Evolutionary conservation across 2,888 invertebrate species (phyloP).

Genomic region (Dicyrtomina minuta): DNA sequence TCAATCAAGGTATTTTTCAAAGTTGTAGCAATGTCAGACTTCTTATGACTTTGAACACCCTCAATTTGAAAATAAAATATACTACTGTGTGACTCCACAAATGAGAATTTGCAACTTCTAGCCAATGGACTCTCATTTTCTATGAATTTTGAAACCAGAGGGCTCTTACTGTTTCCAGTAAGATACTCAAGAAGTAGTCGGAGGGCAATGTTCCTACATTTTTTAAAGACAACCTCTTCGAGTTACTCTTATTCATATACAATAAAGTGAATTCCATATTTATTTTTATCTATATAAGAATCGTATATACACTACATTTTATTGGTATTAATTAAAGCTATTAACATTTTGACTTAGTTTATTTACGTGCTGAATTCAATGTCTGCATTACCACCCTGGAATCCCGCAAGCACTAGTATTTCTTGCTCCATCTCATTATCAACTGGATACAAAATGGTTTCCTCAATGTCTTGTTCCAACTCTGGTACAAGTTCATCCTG

Average conservation of each 20-base stretch:
- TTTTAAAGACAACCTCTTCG: too few species aligned
- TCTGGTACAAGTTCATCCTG: background rate
- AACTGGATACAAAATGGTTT: background rate
- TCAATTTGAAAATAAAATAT: background rate
- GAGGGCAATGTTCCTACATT: background rate
- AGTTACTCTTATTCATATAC: too few species aligned
- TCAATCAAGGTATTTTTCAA: background rate
- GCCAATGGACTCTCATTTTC: background rate
- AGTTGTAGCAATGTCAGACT: background rate
- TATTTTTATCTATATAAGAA: background rate
- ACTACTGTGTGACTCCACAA: background rate
- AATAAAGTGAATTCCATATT: background rate
- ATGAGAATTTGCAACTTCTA: background rate
- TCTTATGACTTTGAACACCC: background rate
- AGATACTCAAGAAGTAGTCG: background rate
- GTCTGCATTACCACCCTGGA: background rate
- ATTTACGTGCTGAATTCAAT: background rate
- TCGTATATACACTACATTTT: background rate
- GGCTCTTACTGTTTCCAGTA: background rate
- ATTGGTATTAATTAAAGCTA: background rate
- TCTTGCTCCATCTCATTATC: background rate
- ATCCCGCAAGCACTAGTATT: background rate
- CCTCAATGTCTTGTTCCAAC: background rate
- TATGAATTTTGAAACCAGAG: background rate
- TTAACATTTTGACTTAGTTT: background rate